Base-by-base conservation (phyloP, 2,888 invertebrate genomes). In the Tethea ocularis region DNA sequence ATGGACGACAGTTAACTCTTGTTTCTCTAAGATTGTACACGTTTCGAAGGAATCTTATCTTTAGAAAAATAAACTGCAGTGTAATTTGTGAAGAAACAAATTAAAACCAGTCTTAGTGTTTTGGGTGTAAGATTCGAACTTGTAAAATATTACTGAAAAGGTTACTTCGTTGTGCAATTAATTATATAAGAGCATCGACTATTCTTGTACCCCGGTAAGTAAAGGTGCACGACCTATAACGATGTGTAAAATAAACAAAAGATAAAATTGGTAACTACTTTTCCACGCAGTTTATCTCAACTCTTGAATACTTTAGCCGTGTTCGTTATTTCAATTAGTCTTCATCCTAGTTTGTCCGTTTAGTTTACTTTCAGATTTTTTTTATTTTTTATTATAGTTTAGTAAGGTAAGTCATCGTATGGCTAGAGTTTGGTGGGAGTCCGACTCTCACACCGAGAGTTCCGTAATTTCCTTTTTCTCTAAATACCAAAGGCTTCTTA, bases 171-270 rank as follows among this genome's bases (percentile, higher is more conserved):
- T 7, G 33, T 33, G 33, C 33, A 13, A 13, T 33, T 1, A 33
- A 33, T 33, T 13, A 17, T 17, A 4, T 0, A 41, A 13, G 13
- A 33, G 13, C 33, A 33, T 33, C 3, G 33, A 13, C 33, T 13
- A 20, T 46, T 46, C 17, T 46, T 46, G 46, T 20, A 10, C 46
- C 1, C 17, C 20, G 46, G 46, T 46, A 46, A 46, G 46, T 46
- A 20, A n/a, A 10, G 29, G 22, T 17, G 41, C 17, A 26, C 29
- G 52, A 29, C 26, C 52, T 53, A 53, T 53, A 29, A 29, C 29
- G 20, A 52, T 29, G 17, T 11, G 52, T 53, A 53, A 29, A 53
- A 53, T 53, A 53, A 53, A 53, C 52, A 53, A 53, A 26, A 29
- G 52, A 53, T 53, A 53, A 53, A 29, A 29, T 46, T 20, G 46